Evolutionary conservation across 2,113 vertebrate genomes (phyloP).

Genomic region (Rhynchomys soricoides): DNA sequence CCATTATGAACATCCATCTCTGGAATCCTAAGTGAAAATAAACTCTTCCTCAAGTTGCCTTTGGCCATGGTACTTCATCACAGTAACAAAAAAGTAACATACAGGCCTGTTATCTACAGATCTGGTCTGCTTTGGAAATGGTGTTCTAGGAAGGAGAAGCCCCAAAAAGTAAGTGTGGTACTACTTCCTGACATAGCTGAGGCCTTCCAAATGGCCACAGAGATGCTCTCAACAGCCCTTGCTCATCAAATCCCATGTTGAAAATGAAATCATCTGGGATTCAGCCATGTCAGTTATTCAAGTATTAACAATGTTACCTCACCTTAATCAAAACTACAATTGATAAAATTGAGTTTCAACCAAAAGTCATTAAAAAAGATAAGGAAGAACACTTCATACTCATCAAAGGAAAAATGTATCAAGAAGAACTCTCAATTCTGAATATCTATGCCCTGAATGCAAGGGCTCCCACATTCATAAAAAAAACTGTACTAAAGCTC

Average conservation of each 20-base stretch:
- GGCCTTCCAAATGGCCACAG: not conserved
- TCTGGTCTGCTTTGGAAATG: not conserved
- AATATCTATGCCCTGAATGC: too few species aligned
- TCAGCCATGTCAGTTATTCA: constrained; percentile 52
- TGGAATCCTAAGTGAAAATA: not conserved
- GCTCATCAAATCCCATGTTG: constrained; percentile 3
- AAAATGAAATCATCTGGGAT: constrained; percentile 39
- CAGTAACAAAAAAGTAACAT: not conserved
- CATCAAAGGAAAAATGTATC: too few species aligned
- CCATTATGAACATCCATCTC: not conserved
- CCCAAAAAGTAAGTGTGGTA: not conserved
- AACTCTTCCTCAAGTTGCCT: not conserved
- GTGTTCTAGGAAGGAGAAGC: not conserved
- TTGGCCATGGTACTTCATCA: not conserved
- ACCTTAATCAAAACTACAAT: constrained; percentile 6
- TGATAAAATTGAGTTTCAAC: too few species aligned
- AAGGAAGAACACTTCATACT: too few species aligned
- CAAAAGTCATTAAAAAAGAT: too few species aligned
- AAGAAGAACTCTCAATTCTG: too few species aligned
- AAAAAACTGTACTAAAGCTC: too few species aligned
- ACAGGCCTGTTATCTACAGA: not conserved
- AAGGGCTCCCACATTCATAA: too few species aligned
- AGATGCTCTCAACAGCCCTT: not conserved
- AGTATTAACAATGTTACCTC: constrained; percentile 54
- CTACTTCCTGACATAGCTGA: not conserved